Base-by-base conservation (phyloP, 2,113 vertebrate genomes). In the Ia io region DNA sequence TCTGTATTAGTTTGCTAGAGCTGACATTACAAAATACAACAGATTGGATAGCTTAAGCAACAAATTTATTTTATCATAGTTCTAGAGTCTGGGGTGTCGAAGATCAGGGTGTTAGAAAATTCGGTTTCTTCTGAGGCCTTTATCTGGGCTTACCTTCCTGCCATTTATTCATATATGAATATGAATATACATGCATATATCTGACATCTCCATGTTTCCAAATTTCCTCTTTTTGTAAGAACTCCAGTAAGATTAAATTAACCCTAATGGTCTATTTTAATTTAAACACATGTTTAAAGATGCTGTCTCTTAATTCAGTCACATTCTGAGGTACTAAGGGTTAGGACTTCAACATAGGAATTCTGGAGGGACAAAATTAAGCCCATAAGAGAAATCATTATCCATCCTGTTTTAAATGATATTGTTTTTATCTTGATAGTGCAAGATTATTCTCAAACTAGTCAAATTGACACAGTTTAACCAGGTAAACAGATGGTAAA, bases 181-280 rank as follows among this genome's bases (percentile, higher is more conserved):
- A n/a, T n/a, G n/a, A n/a, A n/a, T 49, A 2, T 6, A 2, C 0
- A 0, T 51, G 51, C 3, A 67, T 11, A 0, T 16, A 74, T 47
- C 37, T 76, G 12, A n/a, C 32, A 35, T 59, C 16, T 61, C 6
- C 4, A 5, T 61, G 20, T 51, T 51, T 59, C 40, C 42, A 32
- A 49, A 59, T 44, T 90, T 90, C 20, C n/a, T 89, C 35, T 88
- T 88, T 40, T 32, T 51, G 11, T 32, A 42, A 63, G 40, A 42
- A 56, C 18, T 44, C 30, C 18, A 61, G 32, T 47, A 63, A 91
- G 78, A 56, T 30, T 65, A 47, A 49, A 70, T 82, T 49, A 42
- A 85, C 44, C 28, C 1, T 20, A 63, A 42, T 16, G 20, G 42
- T 14, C n/a, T 77, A 12, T 89, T 88, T 95, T 85, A 83, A 88